Base-by-base conservation (phyloP, 2,113 vertebrate genomes). In the Anhinga rufa region DNA sequence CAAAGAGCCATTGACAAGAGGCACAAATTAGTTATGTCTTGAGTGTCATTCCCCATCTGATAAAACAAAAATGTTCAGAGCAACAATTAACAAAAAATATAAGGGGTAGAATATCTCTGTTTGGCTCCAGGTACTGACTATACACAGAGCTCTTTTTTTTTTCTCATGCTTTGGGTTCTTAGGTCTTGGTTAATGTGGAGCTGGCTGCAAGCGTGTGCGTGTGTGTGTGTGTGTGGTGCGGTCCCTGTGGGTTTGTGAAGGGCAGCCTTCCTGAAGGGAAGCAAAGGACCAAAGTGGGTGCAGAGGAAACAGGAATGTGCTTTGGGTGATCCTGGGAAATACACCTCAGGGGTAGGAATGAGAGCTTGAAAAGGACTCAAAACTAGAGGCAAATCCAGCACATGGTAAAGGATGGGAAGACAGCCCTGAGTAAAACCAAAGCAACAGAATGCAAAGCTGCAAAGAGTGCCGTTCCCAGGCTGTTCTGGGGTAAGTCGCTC, bases 31-130 rank as follows among this genome's bases (percentile, higher is more conserved):
- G 71, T 66, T 75, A 74, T 48, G 80, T 93, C 86, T 96, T 49
- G 0, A 93, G 88, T 95, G 65, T 96, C 96, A 81, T 88, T 92
- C n/a, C 24, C 76, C 76, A 96, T 96, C 93, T 97, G 93, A 97
- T 96, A 93, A 97, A 96, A 60, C 88, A 95, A 96, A 96, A 95
- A 96, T 94, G 82, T 93, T n/a, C 88, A 90, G 76, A 86, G 82
- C 55, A 90, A 90, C 90, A 84, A 94, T 78, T 95, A 90, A 91
- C 62, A 70, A 88, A 58, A 91, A 90, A 46, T 44, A 40, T 3
- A 34, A 79, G 42, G 58, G 24, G 31, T 86, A 85, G 57, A 93
- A 75, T 94, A 64, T 79, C 86, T 78, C 75, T 86, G n/a, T 80
- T 92, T 82, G 82, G 75, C 38, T 93, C 72, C 60, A 82, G 72